Evolutionary conservation across 2,797 vertebrate genomes (phyloP).

Genomic region (Danio aesculapii): DNA sequence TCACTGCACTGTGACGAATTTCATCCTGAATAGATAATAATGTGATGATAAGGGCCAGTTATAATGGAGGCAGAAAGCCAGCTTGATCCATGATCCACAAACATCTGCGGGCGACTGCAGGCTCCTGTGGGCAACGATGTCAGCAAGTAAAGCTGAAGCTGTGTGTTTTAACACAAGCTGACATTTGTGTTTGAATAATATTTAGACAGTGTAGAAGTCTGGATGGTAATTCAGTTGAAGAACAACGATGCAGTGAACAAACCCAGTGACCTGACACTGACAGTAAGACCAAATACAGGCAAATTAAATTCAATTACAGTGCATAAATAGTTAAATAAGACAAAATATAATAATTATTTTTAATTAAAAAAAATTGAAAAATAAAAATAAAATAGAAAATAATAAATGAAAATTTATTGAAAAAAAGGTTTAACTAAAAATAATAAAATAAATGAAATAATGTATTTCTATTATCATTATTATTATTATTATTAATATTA

Average conservation of each 20-base stretch:
- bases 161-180: constrained; percentile 18
- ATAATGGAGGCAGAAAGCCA: background rate
- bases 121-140: background rate
- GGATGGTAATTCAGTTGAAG: background rate
- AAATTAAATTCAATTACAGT: background rate
- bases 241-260: background rate
- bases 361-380: too few relatives aligned
- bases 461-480: too few relatives aligned
- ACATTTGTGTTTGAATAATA: constrained; percentile 23
- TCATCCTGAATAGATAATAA: constrained; percentile 19
- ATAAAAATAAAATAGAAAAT: too few relatives aligned
- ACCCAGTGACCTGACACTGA: background rate
- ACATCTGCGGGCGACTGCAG: constrained; percentile 1
- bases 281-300: background rate
- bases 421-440: too few relatives aligned
- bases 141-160: background rate
- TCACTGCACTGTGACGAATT: constrained; percentile 25
- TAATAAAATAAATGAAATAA: too few relatives aligned
- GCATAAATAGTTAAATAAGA: too few relatives aligned
- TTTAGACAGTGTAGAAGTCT: background rate
- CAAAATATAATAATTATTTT: too few relatives aligned
- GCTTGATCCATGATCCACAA: constrained; percentile 9
- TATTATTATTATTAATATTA: too few relatives aligned
- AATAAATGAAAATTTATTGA: too few relatives aligned
- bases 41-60: constrained; percentile 12